Evolutionary conservation across 2,888 invertebrate genomes (phyloP), one percentile per base, ranked within the genome.

Genomic region (Luffia ferchaultella): DNA sequence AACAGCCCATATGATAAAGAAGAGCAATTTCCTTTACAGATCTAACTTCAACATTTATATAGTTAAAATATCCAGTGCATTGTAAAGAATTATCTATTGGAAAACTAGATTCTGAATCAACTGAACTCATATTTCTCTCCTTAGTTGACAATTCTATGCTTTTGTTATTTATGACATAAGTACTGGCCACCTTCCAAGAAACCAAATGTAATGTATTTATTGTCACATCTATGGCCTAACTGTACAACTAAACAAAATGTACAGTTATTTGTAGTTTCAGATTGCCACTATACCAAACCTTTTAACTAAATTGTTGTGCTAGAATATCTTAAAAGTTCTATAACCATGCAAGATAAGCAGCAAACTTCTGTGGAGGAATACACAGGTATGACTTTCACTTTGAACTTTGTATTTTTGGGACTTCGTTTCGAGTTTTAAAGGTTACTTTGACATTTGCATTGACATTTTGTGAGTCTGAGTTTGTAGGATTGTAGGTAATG

Each of bases 1-100:
- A 93, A 65, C 86, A 90, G 0, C 93, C 93, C 85, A 88, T 90
- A 18, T 88, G 87, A 63, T 90, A 86, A 15, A 93, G 62, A 2
- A 83, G 71, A 55, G 78, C 74, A 65, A 90, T 89, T 60, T 89
- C 87, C 45, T 86, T 80, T 1, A 71, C 63, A 55, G 89, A 82
- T 44, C 68, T 75, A 20, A 93, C 76, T 60, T 89, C 87, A 1
- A 93, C 88, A 56, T 87, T 87, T 54, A 88, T 85, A 1, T 91
- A 91, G 64, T 90, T 90, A 59, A 88, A 91, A 58, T 85, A 72
- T 1, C 90, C 92, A 54, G 82, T 85, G 60, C 87, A 88, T 51
- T 69, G 67, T 66, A 79, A 73, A 46, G 78, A 70, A 60, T 73
- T 73, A 62, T 72, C 84, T 65, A 71, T 66, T 62, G 76, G 84